phyloP scores from a whole-genome alignment of 1,140 invertebrate species.

The Cyclargus thomasi region DNA sequence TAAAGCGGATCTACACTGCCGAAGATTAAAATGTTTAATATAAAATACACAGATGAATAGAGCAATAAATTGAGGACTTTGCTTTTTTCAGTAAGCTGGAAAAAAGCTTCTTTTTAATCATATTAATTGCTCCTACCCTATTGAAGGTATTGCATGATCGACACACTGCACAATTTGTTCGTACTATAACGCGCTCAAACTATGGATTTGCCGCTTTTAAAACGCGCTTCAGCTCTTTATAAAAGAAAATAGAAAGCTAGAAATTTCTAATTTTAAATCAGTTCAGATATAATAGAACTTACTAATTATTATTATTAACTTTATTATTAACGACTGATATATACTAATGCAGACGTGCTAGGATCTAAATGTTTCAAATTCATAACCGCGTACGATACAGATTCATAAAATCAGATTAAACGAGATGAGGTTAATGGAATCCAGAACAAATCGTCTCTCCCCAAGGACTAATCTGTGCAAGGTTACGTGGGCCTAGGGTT shows the following conservation, averaged over 20 bases:
- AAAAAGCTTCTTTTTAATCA: background rate
- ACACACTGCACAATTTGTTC: background rate
- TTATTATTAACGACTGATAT: background rate
- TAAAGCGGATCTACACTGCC: background rate
- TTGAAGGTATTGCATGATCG: background rate
- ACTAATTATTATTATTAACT: no score
- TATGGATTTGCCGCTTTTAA: background rate
- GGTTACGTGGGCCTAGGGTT: slow-evolving; percentile 24
- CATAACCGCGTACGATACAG: background rate
- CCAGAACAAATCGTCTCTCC: slow-evolving; percentile 41
- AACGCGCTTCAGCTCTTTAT: background rate
- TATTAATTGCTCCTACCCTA: background rate
- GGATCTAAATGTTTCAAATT: background rate
- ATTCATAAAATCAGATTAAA: slow-evolving; percentile 31
- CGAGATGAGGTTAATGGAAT: slow-evolving; percentile 43
- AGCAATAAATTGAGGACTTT: background rate
- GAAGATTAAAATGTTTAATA: slow-evolving; percentile 1
- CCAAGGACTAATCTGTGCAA: slow-evolving; percentile 48
- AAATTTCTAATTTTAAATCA: no score
- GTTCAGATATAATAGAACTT: no score
- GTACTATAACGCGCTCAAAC: background rate
- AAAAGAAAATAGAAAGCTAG: no score
- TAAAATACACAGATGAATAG: background rate
- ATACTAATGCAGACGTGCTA: background rate
- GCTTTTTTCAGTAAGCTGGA: background rate